These are phyloP conservation scores for Cyprinodon variegatus DNA, from an alignment of 2,113 vertebrate genomes.

Conservation along the genomic window DNA sequence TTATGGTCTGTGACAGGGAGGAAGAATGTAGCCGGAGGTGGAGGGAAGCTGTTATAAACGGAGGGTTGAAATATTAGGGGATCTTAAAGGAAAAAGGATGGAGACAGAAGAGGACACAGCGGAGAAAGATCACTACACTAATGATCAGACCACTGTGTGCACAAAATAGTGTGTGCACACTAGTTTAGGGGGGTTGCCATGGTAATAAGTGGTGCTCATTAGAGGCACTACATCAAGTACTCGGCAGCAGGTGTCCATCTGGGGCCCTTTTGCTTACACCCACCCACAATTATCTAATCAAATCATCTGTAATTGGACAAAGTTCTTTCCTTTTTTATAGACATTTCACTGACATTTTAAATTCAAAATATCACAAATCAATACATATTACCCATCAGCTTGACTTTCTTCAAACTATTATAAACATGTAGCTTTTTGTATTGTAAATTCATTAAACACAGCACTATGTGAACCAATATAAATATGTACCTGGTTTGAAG, in stretches of 20 bases:
- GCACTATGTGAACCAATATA: too few relatives aligned
- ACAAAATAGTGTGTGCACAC: conserved; percentile 13
- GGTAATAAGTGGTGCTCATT: conserved; percentile 55
- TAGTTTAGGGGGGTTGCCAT: conserved; percentile 59
- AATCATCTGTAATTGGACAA: conserved; percentile 15
- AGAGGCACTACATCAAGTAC: conserved; percentile 44
- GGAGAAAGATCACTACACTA: conserved; percentile 66
- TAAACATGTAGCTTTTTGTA: too few relatives aligned
- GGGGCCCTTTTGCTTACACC: background rate
- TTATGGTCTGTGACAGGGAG: conserved; percentile 15
- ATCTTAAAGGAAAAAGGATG: conserved; percentile 45
- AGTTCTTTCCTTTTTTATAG: background rate
- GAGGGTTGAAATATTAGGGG: conserved; percentile 50
- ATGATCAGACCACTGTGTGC: conserved; percentile 60
- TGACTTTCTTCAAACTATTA: background rate
- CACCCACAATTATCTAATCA: conserved; percentile 25
- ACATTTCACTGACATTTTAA: background rate
- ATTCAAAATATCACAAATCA: background rate
- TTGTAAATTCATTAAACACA: too few relatives aligned
- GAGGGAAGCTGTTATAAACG: conserved; percentile 27
- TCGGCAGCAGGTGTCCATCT: conserved; percentile 65
- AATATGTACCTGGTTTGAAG: too few relatives aligned
- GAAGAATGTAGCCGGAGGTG: conserved; percentile 12
- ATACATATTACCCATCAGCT: background rate
- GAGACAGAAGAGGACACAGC: conserved; percentile 46